These are phyloP conservation scores for Numenius phaeopus DNA, from an alignment of 2,797 vertebrate genomes.

Conservation along the genomic window DNA sequence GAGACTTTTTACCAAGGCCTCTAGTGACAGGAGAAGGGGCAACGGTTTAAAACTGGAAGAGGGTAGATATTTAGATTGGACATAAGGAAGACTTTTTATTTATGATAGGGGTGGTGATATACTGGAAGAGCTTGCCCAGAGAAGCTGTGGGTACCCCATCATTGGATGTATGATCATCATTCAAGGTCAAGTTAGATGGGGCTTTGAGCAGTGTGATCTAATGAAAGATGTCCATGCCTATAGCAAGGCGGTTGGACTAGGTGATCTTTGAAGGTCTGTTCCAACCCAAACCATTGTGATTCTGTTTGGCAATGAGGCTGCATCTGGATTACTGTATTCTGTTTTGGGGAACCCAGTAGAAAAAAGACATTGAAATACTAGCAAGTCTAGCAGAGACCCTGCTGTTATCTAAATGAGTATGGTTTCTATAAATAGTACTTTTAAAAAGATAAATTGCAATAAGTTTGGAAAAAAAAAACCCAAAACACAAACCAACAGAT, in stretches of 20 bases:
- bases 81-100: not conserved
- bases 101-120: accelerated
- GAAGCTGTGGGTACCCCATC: not conserved
- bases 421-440: not conserved
- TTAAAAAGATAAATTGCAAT: not conserved
- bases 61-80: not conserved
- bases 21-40: not conserved
- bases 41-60: not conserved
- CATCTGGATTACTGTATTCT: not conserved
- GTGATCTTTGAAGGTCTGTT: not conserved
- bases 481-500: not conserved
- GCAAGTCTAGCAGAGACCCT: not conserved
- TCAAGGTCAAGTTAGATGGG: not conserved
- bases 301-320: not conserved
- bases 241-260: not conserved
- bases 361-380: not conserved
- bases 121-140: not conserved
- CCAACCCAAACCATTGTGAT: not conserved
- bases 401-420: not conserved
- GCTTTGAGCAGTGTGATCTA: not conserved
- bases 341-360: not conserved
- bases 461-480: not conserved
- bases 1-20: not conserved
- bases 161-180: not conserved
- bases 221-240: not conserved